Base-by-base conservation (phyloP, 2,797 vertebrate genomes). In the Semaprochilodus insignis region DNA sequence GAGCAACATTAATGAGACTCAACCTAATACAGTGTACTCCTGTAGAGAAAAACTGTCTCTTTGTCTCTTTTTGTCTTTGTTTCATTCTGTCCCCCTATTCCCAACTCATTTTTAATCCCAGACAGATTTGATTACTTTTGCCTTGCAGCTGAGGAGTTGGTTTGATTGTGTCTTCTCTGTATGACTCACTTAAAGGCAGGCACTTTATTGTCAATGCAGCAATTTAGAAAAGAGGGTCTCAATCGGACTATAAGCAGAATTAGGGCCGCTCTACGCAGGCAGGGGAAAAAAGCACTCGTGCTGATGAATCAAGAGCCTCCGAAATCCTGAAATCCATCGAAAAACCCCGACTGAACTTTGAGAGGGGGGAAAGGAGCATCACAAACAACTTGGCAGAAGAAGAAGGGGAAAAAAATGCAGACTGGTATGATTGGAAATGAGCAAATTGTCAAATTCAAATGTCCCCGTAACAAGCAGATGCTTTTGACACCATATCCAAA, bases 261-360 rank as follows among this genome's bases (percentile, higher is more conserved):
- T 78, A 85, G 76, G 65, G 31, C 19, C 65, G 13, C 67, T 66
- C 23, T 51, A 17, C 34, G 34, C 66, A 55, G 81, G 55, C 59
- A 36, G n/a, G 10, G 15, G 15, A 66, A 66, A 52, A 80, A 34
- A 52, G 10, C 67, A 44, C 72, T 54, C 31, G 63, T 55, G 27
- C 62, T 48, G 74, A 62, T 83, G 78, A 81, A 82, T 78, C 57
- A 78, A 57, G 14, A 78, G 80, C 57, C 80, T 78, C 60, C 13
- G 62, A 65, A 21, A 78, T 71, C 8, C 40, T 44, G 40, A 44
- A 44, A 44, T 44, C 40, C 40, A 66, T 73, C 63, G 57, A 57
- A 34, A 67, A 34, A 67, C 62, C 36, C 55, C 60, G 94, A 91
- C 89, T 95, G 95, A 0, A 95, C 95, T 92, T 96, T 96, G 81